Base-by-base conservation (phyloP, 1,140 invertebrate species). In the Kradibia gibbosae region DNA sequence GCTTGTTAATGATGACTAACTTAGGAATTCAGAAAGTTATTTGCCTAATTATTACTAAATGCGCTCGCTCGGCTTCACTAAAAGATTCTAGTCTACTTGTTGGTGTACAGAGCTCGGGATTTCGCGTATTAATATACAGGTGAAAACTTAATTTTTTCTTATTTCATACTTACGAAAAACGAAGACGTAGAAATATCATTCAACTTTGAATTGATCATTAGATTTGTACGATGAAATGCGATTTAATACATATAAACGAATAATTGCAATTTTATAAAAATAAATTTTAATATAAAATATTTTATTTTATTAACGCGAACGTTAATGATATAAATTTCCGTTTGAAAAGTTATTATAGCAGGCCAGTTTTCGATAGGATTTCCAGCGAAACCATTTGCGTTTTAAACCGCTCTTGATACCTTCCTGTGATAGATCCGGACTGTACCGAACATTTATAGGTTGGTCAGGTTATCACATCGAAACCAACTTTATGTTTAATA, bases 361-460 rank as follows among this genome's bases (percentile, higher is more conserved):
- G 28, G 28, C 10, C 57, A 60, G 25, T 67, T 71, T 42, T 55
- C 48, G 65, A 71, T 78, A 71, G 71, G 57, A 80, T 62, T 67
- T 65, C 57, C 48, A 55, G 25, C 70, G 10, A 67, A 80, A 81
- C 80, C 70, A 71, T 76, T 76, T 53, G 74, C 39, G 42, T 78
- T 78, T 82, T 78, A 78, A 48, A 50, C 13, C 65, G 53, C 45
- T 62, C 55, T 82, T 82, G 74, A 82, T 78, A 65, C 42, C 62
- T 62, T 34, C 60, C 60, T 62, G 55, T 8, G 67, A 70, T 70
- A 57, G 67, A 77, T 77, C 80, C 53, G 39, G 65, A 82, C 60
- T 50, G 62, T 57, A 45, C 70, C 31, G 31, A 75, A 36, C 48
- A 62, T 76, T 81, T 75, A 81, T 75, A 55, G 65, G 7, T 72